Evolutionary conservation across 2,113 vertebrate genomes (phyloP).

Genomic region (Lepidothrix coronata): DNA sequence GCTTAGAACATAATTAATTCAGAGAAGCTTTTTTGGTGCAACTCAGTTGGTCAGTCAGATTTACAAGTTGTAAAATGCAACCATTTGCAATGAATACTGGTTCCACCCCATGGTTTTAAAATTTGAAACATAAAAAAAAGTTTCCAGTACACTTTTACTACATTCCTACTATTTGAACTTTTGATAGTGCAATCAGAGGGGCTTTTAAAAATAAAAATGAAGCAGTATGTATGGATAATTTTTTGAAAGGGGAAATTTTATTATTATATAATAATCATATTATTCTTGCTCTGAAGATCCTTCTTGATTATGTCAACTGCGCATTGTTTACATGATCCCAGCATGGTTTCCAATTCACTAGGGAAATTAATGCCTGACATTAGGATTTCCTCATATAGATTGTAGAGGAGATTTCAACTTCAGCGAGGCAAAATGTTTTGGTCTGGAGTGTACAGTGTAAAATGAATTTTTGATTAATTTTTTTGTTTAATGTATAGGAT

Average conservation of each 20-base stretch:
- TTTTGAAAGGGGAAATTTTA: not conserved
- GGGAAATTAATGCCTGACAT: not conserved
- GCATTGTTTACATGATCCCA: not conserved
- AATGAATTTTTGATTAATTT: not conserved
- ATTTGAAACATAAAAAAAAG: not conserved
- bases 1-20: not conserved
- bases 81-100: not conserved
- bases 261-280: not conserved
- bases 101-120: not conserved
- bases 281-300: not conserved
- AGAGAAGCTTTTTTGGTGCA: not conserved
- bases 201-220: not conserved
- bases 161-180: not conserved
- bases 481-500: not conserved
- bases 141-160: not conserved
- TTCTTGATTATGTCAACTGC: not conserved
- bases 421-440: not conserved
- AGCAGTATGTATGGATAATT: not conserved
- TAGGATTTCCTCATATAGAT: not conserved
- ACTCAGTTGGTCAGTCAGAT: not conserved
- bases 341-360: not conserved
- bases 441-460: not conserved
- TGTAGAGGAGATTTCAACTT: not conserved
- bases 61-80: not conserved
- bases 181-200: not conserved